A percentile compares a stretch with the other conserved stretches of the same genome.
Evolutionary conservation across 2,113 vertebrate species (phyloP).

Genomic region (Engraulis encrasicolus): DNA sequence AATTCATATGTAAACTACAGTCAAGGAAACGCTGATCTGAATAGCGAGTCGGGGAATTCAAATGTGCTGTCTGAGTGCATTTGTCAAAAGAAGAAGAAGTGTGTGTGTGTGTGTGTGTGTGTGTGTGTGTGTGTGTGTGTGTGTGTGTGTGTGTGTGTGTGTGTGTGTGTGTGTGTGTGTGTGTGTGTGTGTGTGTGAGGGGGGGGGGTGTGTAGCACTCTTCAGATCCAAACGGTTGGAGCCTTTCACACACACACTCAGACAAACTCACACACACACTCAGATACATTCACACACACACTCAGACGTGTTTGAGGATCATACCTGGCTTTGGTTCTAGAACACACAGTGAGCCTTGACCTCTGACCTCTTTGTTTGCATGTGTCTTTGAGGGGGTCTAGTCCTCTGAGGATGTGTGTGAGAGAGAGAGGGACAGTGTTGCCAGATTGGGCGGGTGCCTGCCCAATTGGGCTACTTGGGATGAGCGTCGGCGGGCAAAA

Average conservation of each 20-base stretch:
- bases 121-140: no score
- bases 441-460: no score
- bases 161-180: no score
- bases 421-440: no score
- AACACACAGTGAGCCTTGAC: neutral
- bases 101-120: no score
- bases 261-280: neutral
- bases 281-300: neutral
- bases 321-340: neutral
- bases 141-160: no score
- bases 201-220: neutral
- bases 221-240: neutral
- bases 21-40: slow-evolving; percentile 2
- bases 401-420: no score
- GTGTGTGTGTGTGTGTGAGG: no score
- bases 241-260: neutral
- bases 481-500: no score
- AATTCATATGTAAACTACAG: slow-evolving; percentile 10
- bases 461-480: no score
- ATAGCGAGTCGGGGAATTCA: neutral
- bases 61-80: slow-evolving; percentile 3
- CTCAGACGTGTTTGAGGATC: neutral
- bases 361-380: neutral
- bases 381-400: neutral
- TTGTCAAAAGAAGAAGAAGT: neutral